Conservation (phyloP, 1,140 invertebrate species). For the Radopholus similis region DNA sequence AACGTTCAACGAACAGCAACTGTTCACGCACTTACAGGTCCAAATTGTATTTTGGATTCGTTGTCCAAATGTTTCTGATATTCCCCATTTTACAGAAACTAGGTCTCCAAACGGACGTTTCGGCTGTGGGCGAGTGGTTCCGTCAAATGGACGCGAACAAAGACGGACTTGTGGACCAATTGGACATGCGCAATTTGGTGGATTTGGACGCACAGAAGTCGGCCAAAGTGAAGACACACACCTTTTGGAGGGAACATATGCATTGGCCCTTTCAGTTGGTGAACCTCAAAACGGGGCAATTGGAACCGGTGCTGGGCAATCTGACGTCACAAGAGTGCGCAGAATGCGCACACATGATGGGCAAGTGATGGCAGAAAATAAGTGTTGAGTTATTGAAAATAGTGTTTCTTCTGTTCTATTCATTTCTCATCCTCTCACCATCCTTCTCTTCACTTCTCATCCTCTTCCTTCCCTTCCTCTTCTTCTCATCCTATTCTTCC, state of each 20-base stretch:
- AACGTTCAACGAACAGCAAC: constrained; percentile 79
- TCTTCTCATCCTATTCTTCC: too few species aligned
- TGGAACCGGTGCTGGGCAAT: constrained; percentile 80
- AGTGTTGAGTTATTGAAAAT: too few species aligned
- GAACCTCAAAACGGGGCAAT: constrained; percentile 77
- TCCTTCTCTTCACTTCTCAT: too few species aligned
- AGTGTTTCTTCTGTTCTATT: too few species aligned
- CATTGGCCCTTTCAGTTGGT: constrained; percentile 67
- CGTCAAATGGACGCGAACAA: constrained; percentile 52
- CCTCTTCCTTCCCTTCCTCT: too few species aligned
- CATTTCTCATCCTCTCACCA: neutral
- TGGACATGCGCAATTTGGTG: constrained; percentile 93
- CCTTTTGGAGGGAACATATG: too few species aligned
- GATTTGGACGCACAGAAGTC: constrained; percentile 70
- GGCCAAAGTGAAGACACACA: too few species aligned
- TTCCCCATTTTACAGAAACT: constrained; percentile 48
- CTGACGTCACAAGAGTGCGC: constrained; percentile 78
- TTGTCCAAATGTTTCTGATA: neutral
- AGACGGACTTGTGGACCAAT: constrained; percentile 81
- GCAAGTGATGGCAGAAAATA: too few species aligned
- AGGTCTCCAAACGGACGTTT: constrained; percentile 61
- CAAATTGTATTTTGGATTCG: neutral
- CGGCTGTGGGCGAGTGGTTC: constrained; percentile 58
- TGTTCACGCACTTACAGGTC: constrained; percentile 66
- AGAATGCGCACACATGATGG: constrained; percentile 3